Base-by-base conservation (phyloP, 2,888 invertebrate genomes). In the Synanthedon formicaeformis region DNA sequence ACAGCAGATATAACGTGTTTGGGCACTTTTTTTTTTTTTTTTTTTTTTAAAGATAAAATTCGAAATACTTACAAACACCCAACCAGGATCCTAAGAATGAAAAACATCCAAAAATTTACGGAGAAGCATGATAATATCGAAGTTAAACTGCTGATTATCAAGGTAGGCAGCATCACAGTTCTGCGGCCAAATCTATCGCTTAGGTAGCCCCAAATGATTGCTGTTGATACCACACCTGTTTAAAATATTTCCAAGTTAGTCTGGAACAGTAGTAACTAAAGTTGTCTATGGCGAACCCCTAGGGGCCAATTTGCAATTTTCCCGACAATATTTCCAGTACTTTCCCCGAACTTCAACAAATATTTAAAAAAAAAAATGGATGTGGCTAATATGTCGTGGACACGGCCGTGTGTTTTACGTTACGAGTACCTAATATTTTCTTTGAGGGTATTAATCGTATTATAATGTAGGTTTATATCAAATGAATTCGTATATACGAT, bases 161-260 rank as follows among this genome's bases (percentile, higher is more conserved):
- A 68, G 0, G 89, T 80, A 0, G 88, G 85, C 52, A 90, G 72
- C 66, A 90, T 75, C 3, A 91, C 89, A 2, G 87, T 88, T 8
- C 91, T 88, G 8, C 96, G 87, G 0, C 96, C 96, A 55, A 89
- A 63, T 1, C 90, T 87, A 73, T 96, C 96, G 0, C 94, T 93
- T 41, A 94, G 72, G 52, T 93, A 90, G 10, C 96, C 95, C 94
- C 95, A 94, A 0, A 94, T 80, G 71, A 94, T 92, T 0, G 94
- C 92, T 54, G 94, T 94, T 48, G 90, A 64, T 1, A 92, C 90
- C 50, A 93, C 91, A 57, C 94, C 90, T 90, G 67, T 34, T 64
- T 56, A 18, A n/a, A 8, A 52, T 16, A 13, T 18, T 14, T 18
- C 11, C 18, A 18, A 16, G 51, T 51, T 18, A 18, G 34, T 6